Evolutionary conservation across 2,888 invertebrate species (phyloP), one percentile per base, ranked within the genome.

Genomic region (Dolichopus griseipennis): DNA sequence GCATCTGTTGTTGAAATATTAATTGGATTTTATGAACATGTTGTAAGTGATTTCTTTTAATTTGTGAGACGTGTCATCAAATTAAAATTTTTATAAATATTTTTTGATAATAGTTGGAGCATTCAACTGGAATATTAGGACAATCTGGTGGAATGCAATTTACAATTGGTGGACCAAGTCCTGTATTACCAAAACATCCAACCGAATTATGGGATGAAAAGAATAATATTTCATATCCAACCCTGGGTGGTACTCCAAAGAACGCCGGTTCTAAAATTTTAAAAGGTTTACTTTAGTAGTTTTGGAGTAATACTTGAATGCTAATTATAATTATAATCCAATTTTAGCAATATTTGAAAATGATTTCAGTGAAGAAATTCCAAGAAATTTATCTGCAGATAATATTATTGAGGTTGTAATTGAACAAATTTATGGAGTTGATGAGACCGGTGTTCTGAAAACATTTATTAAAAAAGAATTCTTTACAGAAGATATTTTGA

Each of bases 381-480:
- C 79, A 0, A 79, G 79, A 65, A 78, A 78, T 65, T 78, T 77
- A 67, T 71, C 71, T 34, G 73, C 75, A 5, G 78, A 76, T 67
- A 74, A 77, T 67, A 79, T 79, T 34, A 79, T 79, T 0, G 77
- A 79, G 67, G 78, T 77, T 69, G 72, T 79, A 2, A 76, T 79
- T 41, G 73, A 77, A 0, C 78, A 78, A 68, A 74, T 77, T 18
- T 72, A 76, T 75, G 84, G 83, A 52, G 77, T 82, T 20, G 78
- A 81, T 68, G 83, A 83, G 71, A 77, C 81, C 21, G 82, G 81
- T 72, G 75, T 80, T 8, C 72, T 83, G 52, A 79, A 81, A 22
- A 81, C 83, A 69, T 78, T 82, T n/a, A 72, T 83, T 1, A 77
- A 78, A 3, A 79, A 82, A 22, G 79, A 81, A 67, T 84, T 82